These are phyloP conservation scores for Pogonocichla stellata DNA, from an alignment of 2,113 vertebrate genomes.

Conservation along the genomic window DNA sequence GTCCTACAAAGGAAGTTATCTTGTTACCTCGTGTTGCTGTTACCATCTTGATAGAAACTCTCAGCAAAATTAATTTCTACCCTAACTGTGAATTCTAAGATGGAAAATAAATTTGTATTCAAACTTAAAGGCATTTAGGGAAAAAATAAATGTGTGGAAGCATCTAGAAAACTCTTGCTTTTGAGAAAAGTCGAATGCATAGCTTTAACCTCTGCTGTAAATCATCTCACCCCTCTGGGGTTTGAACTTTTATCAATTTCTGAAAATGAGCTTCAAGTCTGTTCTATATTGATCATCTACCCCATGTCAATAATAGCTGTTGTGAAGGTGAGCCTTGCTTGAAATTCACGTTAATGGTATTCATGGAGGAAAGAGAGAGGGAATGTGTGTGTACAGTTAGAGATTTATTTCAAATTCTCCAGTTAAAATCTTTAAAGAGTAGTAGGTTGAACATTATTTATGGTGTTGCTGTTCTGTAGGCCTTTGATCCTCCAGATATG, in stretches of 20 bases:
- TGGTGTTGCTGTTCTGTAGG: not conserved
- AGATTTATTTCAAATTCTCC: conserved; percentile 8
- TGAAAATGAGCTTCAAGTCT: conserved; percentile 71
- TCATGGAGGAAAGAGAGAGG: not conserved
- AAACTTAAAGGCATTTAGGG: not conserved
- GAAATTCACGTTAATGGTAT: conserved; percentile 50
- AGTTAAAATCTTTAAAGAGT: not conserved
- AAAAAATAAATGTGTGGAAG: not conserved
- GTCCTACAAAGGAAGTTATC: not conserved
- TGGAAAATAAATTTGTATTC: not conserved
- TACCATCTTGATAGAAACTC: not conserved
- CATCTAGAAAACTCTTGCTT: not conserved
- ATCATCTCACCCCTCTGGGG: conserved; percentile 55
- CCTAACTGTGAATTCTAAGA: not conserved
- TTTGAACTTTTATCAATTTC: conserved; percentile 74
- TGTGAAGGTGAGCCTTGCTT: conserved; percentile 62
- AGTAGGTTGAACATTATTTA: not conserved
- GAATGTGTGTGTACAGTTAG: not conserved
- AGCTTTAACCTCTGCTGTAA: conserved; percentile 67
- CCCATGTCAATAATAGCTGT: conserved; percentile 47
- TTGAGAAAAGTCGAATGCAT: conserved; percentile 6
- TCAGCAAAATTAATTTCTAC: not conserved
- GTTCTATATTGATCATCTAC: conserved; percentile 63
- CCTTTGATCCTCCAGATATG: not conserved
- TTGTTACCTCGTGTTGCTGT: accelerated